Evolutionary conservation across 2,888 invertebrate genomes (phyloP).

Genomic region (Prenolepis imparis): DNA sequence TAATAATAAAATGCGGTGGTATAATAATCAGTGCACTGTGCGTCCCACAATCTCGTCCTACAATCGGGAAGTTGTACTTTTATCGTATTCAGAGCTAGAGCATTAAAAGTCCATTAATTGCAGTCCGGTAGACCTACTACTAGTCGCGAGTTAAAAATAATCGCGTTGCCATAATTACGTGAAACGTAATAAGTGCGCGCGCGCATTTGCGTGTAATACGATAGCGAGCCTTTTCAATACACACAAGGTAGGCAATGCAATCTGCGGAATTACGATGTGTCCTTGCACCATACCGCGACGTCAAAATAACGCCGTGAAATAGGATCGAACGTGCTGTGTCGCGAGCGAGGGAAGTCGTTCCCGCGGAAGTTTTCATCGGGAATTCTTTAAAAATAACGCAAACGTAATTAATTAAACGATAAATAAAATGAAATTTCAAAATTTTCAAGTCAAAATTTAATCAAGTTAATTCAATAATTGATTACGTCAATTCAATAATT

Average conservation of each 20-base stretch:
- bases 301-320: slow-evolving; percentile 36
- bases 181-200: slow-evolving; percentile 38
- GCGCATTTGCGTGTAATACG: slow-evolving; percentile 41
- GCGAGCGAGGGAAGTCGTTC: background rate
- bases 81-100: background rate
- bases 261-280: slow-evolving; percentile 39
- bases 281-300: slow-evolving; percentile 41
- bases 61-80: background rate
- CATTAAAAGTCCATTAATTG: background rate
- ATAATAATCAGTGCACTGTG: background rate
- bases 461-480: too few species aligned
- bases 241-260: slow-evolving; percentile 12
- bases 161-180: slow-evolving; percentile 34
- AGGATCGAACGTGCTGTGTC: slow-evolving; percentile 17
- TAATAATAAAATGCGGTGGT: background rate
- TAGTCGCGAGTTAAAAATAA: slow-evolving; percentile 33
- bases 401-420: background rate
- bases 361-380: background rate
- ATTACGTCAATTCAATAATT: too few species aligned
- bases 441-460: too few species aligned
- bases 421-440: too few species aligned
- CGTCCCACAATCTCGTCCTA: background rate
- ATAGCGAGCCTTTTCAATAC: slow-evolving; percentile 52
- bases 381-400: background rate
- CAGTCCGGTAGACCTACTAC: background rate